These are phyloP conservation scores for Campoletis raptor DNA, from an alignment of 2,888 invertebrate species.

Conservation along the genomic window DNA sequence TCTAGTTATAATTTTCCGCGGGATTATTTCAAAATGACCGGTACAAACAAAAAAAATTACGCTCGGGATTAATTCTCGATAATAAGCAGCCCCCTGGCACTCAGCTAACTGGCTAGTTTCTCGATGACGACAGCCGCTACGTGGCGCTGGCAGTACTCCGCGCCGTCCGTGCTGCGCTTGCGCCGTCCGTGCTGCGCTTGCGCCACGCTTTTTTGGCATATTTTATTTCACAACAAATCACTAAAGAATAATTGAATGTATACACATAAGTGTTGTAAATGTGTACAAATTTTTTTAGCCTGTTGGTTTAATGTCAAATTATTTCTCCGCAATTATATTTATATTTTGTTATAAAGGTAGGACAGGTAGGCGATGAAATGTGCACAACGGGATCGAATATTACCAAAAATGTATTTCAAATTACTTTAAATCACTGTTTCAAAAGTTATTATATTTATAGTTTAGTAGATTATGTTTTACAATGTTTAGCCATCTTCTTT, in stretches of 20 bases:
- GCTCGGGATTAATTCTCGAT: too few species aligned
- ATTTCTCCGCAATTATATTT: conserved; percentile 1
- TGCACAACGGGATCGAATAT: conserved; percentile 27
- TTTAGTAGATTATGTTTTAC: conserved; percentile 26
- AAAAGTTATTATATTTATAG: conserved; percentile 2
- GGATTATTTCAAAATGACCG: too few species aligned
- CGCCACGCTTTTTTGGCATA: too few species aligned
- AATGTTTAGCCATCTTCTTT: conserved; percentile 34
- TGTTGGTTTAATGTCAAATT: conserved; percentile 35
- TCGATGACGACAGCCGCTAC: conserved; percentile 18
- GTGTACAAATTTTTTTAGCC: conserved; percentile 22
- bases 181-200: too few species aligned
- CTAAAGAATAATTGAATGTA: conserved; percentile 20
- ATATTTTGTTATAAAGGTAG: conserved; percentile 32
- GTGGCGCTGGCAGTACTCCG: conserved; percentile 27
- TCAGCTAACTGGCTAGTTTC: conserved; percentile 26
- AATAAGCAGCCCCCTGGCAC: conserved; percentile 36
- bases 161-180: conserved; percentile 13
- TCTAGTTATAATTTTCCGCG: too few species aligned
- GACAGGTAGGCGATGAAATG: conserved; percentile 34
- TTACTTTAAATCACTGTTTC: not conserved
- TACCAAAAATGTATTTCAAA: conserved; percentile 23
- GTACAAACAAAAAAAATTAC: too few species aligned
- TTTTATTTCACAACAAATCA: conserved; percentile 37
- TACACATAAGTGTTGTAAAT: conserved; percentile 34